Conservation (phyloP, 2,113 vertebrate species). For the Pithys albifrons region DNA sequence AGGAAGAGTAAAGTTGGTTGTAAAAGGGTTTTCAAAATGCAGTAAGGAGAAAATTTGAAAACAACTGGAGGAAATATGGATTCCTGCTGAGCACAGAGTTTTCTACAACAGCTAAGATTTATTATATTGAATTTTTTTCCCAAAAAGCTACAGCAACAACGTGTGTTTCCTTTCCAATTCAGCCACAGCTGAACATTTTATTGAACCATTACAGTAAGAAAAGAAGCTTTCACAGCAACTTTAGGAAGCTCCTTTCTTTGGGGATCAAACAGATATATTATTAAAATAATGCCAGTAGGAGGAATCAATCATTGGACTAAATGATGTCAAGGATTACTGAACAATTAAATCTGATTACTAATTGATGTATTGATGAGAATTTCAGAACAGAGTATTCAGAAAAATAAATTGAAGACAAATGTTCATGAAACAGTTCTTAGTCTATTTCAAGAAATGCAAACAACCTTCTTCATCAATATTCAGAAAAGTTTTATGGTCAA, state of each 20-base stretch:
- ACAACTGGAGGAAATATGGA: background rate
- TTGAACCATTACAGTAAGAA: background rate
- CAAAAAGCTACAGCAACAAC: background rate
- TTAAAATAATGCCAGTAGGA: background rate
- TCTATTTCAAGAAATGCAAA: background rate
- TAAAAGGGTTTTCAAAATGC: background rate
- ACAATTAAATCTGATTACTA: background rate
- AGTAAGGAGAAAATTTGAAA: slow-evolving; percentile 10
- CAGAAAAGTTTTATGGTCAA: background rate
- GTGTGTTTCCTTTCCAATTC: background rate
- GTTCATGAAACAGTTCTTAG: background rate
- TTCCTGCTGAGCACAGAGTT: background rate
- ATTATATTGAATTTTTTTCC: background rate
- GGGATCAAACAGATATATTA: background rate
- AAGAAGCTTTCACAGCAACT: background rate
- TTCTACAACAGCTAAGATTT: slow-evolving; percentile 36
- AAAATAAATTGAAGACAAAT: background rate
- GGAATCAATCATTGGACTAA: background rate
- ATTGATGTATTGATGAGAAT: background rate
- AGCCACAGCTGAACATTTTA: slow-evolving; percentile 8
- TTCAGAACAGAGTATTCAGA: background rate
- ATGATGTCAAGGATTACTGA: background rate
- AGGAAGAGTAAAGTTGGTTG: background rate
- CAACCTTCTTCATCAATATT: background rate
- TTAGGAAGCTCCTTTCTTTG: background rate